Evolutionary conservation across 2,888 invertebrate species (phyloP).

Genomic region (Fissipunctia ypsillon): DNA sequence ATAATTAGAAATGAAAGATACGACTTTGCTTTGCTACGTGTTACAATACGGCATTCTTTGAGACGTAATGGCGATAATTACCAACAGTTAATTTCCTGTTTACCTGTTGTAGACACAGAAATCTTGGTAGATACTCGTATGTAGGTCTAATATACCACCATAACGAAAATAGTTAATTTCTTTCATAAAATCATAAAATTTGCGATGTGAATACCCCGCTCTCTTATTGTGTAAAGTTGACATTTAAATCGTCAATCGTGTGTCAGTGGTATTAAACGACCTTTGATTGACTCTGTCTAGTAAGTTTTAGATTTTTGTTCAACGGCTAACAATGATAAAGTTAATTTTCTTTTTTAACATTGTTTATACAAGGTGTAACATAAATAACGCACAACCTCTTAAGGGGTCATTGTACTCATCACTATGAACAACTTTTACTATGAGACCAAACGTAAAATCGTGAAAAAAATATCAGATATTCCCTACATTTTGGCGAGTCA

Average conservation of each 20-base stretch:
- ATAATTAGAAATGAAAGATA: constrained; percentile 9
- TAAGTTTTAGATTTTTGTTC: background rate
- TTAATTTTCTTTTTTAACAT: too few relatives aligned
- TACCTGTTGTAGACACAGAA: constrained; percentile 22
- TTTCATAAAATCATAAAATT: background rate
- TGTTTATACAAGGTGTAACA: too few relatives aligned
- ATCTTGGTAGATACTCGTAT: constrained; percentile 21
- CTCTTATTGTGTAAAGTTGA: background rate
- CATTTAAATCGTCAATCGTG: background rate
- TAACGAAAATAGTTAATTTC: constrained; percentile 33
- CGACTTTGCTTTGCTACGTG: constrained; percentile 7
- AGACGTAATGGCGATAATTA: constrained; percentile 23
- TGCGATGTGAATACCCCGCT: background rate
- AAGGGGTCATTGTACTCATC: too few relatives aligned
- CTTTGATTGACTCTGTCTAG: background rate
- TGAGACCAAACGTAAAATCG: too few relatives aligned
- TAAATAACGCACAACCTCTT: too few relatives aligned
- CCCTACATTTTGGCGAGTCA: too few relatives aligned
- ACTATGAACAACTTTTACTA: too few relatives aligned
- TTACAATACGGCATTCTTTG: constrained; percentile 18
- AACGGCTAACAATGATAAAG: background rate
- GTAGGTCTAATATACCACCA: constrained; percentile 48
- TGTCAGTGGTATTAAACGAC: background rate
- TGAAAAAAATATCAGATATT: too few relatives aligned
- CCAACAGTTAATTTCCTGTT: constrained; percentile 38